phyloP scores from a whole-genome alignment of 2,113 vertebrate genomes.

The Sorex araneus region DNA sequence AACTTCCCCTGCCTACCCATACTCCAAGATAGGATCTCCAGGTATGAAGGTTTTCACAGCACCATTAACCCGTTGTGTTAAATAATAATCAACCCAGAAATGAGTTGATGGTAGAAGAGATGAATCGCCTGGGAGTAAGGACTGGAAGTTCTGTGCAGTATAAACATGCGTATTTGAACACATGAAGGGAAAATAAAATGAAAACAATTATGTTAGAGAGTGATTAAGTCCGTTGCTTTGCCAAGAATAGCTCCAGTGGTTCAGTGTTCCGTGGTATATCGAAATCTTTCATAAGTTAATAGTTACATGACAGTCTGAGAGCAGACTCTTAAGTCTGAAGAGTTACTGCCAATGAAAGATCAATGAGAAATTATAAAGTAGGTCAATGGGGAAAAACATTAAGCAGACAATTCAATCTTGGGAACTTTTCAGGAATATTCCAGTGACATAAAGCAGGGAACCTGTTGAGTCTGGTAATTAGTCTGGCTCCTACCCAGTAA shows the following conservation, averaged over 20 bases:
- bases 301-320: conserved; percentile 39
- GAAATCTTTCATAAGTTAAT: conserved; percentile 58
- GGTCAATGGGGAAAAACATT: conserved; percentile 34
- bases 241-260: conserved; percentile 2
- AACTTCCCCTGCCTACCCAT: rapidly evolving
- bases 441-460: conserved; percentile 59
- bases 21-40: not conserved
- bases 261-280: conserved; percentile 20
- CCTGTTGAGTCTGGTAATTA: conserved; percentile 58
- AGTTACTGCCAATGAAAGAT: conserved; percentile 63
- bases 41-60: not conserved
- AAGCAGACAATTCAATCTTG: not conserved
- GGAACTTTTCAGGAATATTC: conserved; percentile 76
- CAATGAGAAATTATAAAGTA: conserved; percentile 71
- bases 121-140: conserved; percentile 11
- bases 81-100: not conserved
- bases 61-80: not conserved
- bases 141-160: not conserved
- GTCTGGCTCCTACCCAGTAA: conserved; percentile 54
- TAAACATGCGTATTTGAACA: conserved; percentile 14
- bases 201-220: conserved; percentile 18
- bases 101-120: not conserved
- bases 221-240: conserved; percentile 28
- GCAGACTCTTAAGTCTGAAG: conserved; percentile 42
- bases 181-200: conserved; percentile 39